Base-by-base conservation (phyloP, 1,140 invertebrate genomes). In the Riptortus pedestris region DNA sequence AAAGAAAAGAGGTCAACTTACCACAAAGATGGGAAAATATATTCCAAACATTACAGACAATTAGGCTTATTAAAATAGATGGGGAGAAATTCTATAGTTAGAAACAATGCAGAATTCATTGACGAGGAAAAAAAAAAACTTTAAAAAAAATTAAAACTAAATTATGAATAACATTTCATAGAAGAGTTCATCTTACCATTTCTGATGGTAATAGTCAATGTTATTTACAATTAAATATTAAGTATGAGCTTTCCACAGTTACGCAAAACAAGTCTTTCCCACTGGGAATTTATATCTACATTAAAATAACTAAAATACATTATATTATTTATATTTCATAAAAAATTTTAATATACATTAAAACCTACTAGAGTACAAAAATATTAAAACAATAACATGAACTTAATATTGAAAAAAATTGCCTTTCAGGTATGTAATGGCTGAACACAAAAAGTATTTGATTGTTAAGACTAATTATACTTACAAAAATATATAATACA, bases 391-490 rank as follows among this genome's bases (percentile, higher is more conserved):
- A 28, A 62, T 62, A 62, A 62, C 45, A 52, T 62, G 18, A 51
- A 62, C 43, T 62, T 28, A 31, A 48, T 29, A 51, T 62, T 48
- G 27, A 47, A 62, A 62, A 62, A 48, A 28, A 27, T 18, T 48
- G 55, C 63, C 57, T 58, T 59, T 59, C 52, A 58, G 63, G 55
- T 59, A 64, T 64, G 26, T n/a, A 24, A 58, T 60, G 63, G 55
- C 63, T 64, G 63, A 64, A 64, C 63, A 64, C 63, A 64, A 64
- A 64, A 38, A 22, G 43, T 63, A 64, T 58, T 64, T 64, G 63
- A 64, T 64, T 64, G 57, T 60, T 64, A 64, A 64, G 27, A 43
- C 63, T 64, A 64, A 60, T 29, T 63, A 63, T 33, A 59, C 28
- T 59, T 64, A 59, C 55, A 64, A 64, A 64, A 64, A 59, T 59